Percentiles rank a stretch among this genome's conserved stretches.
Evolutionary conservation across 2,113 vertebrate genomes (phyloP).

Genomic region (Protobothrops mucrosquamatus): DNA sequence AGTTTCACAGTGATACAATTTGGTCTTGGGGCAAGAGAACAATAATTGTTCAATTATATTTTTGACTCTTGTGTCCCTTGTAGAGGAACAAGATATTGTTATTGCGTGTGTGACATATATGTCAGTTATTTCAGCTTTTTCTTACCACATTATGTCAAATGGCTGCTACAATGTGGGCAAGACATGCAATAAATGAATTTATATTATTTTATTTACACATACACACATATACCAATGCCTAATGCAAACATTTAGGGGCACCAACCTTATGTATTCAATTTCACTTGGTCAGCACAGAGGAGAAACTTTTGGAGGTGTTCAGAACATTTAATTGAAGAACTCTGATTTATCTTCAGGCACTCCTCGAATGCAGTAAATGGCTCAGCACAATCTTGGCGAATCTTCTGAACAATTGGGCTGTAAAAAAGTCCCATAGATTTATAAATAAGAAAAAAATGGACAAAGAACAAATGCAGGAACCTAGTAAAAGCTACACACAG

Average conservation of each 20-base stretch:
- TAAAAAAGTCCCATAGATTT: not conserved
- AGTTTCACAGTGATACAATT: not conserved
- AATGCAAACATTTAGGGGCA: not conserved
- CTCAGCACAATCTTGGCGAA: conserved; percentile 77
- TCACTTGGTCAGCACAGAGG: conserved; percentile 83
- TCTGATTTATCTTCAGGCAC: conserved; percentile 82
- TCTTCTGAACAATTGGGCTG: conserved; percentile 88
- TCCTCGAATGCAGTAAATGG: conserved; percentile 84
- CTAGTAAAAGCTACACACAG: not conserved
- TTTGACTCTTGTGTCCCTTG: not conserved
- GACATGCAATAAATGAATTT: not conserved
- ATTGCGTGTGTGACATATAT: not conserved
- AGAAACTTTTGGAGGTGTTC: conserved; percentile 79
- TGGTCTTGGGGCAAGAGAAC: not conserved
- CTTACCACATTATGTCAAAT: not conserved
- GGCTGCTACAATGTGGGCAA: not conserved
- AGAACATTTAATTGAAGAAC: conserved; percentile 71
- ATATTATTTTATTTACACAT: not conserved
- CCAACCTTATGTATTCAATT: conserved; percentile 60
- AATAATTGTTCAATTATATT: not conserved
- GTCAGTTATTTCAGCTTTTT: not conserved
- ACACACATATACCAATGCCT: not conserved
- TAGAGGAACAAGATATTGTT: not conserved
- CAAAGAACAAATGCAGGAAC: not conserved
- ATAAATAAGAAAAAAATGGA: not conserved